Percentiles rank a stretch among this genome's conserved stretches.
These are phyloP conservation scores for Achatina immaculata DNA, from an alignment of 1,140 invertebrate genomes.

Conservation along the genomic window DNA sequence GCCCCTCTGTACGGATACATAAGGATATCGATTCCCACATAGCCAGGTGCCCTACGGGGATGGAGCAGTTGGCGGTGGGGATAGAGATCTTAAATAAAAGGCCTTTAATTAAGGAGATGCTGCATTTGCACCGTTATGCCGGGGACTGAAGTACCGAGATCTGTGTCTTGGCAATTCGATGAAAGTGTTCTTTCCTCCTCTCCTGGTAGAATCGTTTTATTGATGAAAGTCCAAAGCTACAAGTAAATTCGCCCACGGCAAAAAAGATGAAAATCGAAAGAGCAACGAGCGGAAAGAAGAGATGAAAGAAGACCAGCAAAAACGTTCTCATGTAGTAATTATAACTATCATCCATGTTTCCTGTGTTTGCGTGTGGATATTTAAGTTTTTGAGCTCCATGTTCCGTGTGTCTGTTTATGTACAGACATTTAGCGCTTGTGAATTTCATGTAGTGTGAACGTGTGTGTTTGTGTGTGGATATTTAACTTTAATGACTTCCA, in stretches of 20 bases:
- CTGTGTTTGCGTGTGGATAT: no score
- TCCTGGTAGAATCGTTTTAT: background rate
- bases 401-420: no score
- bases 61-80: background rate
- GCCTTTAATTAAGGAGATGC: slow-evolving; percentile 9
- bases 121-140: background rate
- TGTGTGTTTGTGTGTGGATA: background rate
- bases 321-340: no score
- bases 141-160: background rate
- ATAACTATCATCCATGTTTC: no score
- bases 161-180: background rate
- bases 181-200: background rate
- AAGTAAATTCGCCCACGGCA: background rate
- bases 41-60: background rate
- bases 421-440: background rate
- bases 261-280: background rate
- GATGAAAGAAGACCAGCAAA: background rate
- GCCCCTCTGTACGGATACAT: slow-evolving; percentile 4
- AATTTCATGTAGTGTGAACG: background rate
- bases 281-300: background rate
- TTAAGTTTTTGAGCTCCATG: background rate
- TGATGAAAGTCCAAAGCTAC: background rate
- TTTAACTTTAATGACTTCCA: background rate
- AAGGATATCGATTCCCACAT: slow-evolving; percentile 11
- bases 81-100: background rate